These are phyloP conservation scores for Garrulus glandarius DNA, from an alignment of 2,797 vertebrate genomes.

Conservation along the genomic window DNA sequence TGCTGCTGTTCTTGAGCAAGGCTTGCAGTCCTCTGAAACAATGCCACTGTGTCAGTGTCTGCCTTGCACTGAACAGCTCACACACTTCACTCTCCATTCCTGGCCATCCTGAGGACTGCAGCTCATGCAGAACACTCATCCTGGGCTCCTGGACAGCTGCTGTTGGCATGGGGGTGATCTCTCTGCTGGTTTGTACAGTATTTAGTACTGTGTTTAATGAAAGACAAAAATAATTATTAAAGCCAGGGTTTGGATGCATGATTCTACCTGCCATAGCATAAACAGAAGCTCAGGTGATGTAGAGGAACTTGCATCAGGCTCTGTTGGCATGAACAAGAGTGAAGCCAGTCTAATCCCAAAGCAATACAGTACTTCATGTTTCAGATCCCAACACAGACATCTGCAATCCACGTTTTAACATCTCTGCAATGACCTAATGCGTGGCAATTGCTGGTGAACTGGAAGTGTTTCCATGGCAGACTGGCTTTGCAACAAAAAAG, in stretches of 20 bases:
- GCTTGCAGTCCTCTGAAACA: not conserved
- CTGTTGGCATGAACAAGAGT: not conserved
- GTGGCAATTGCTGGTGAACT: not conserved
- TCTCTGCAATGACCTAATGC: not conserved
- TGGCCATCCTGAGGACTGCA: not conserved
- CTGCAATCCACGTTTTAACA: not conserved
- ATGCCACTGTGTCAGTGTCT: not conserved
- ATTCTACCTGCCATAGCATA: not conserved
- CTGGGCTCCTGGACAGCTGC: not conserved
- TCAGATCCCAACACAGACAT: not conserved
- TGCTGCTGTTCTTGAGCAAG: not conserved
- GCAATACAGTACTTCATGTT: not conserved
- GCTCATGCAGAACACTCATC: not conserved
- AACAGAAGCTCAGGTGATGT: not conserved
- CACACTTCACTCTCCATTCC: not conserved
- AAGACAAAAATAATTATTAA: not conserved
- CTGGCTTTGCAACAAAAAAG: not conserved
- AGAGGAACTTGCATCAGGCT: not conserved
- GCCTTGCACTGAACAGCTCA: not conserved
- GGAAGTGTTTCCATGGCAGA: slow-evolving; percentile 19
- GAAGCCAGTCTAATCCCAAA: not conserved
- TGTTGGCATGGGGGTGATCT: rapidly evolving
- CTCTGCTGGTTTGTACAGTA: not conserved
- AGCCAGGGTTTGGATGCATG: not conserved
- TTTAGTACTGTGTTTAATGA: not conserved